Conservation (phyloP, 2,797 vertebrate genomes). For the Urocyon cinereoargenteus region DNA sequence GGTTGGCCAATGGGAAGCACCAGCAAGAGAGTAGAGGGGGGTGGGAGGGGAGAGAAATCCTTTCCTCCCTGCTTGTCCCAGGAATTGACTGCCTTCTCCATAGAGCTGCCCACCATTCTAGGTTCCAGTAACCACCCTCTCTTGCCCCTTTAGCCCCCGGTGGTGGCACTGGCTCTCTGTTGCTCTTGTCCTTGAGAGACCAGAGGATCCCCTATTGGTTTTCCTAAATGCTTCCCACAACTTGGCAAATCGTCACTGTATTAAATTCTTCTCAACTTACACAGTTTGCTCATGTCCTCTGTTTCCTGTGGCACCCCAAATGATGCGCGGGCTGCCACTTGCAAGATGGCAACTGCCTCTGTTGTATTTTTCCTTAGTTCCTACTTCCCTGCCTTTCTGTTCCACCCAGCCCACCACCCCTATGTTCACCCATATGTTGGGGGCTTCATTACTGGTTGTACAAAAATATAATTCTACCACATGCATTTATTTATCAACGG, state of each 20-base stretch:
- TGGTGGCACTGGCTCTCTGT: background rate
- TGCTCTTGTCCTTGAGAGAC: background rate
- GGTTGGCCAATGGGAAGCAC: background rate
- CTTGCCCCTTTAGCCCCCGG: background rate
- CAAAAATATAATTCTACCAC: background rate
- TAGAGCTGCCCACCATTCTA: background rate
- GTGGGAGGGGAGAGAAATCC: background rate
- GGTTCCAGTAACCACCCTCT: background rate
- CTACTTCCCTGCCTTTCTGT: background rate
- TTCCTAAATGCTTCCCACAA: background rate
- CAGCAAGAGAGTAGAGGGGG: background rate
- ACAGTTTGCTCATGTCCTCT: background rate
- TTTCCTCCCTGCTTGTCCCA: background rate
- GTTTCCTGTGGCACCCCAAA: background rate
- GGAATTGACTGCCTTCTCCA: background rate
- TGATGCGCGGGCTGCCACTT: background rate
- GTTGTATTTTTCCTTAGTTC: conserved; percentile 35
- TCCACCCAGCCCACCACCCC: background rate
- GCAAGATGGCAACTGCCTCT: background rate
- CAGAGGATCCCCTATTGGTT: background rate
- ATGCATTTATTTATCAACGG: conserved; percentile 8
- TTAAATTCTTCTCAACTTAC: background rate
- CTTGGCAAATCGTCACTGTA: background rate
- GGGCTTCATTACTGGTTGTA: background rate
- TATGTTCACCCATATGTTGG: background rate